Conservation (phyloP, 2,888 invertebrate species). For the Polyommatus iphigenia region DNA sequence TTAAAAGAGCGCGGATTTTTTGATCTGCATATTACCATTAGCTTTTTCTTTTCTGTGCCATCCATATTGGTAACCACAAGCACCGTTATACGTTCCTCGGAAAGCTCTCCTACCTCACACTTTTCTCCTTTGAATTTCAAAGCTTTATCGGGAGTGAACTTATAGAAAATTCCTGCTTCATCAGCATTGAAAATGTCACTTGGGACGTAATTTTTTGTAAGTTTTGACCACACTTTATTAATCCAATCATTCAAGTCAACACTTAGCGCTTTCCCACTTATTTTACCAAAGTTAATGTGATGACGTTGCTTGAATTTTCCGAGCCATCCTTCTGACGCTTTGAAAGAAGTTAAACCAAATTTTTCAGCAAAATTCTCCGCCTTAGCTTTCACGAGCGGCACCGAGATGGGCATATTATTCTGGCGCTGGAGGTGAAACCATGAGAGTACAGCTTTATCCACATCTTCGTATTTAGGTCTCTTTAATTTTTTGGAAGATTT, state of each 20-base stretch:
- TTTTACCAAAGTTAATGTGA: constrained; percentile 29
- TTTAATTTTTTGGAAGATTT: constrained; percentile 46
- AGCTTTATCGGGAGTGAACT: neutral
- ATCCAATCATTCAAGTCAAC: neutral
- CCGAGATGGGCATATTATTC: constrained; percentile 37
- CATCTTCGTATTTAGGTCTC: constrained; percentile 46
- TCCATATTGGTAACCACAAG: neutral
- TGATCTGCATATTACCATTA: neutral
- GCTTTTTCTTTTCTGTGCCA: neutral
- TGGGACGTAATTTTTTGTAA: neutral
- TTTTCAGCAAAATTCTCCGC: neutral
- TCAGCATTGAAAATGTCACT: neutral
- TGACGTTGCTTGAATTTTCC: constrained; percentile 47
- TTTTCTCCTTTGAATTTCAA: neutral
- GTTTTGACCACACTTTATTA: neutral
- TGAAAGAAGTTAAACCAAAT: constrained; percentile 40
- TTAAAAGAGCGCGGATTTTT: neutral
- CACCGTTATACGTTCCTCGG: neutral
- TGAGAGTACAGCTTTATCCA: constrained; percentile 44
- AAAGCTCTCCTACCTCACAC: neutral
- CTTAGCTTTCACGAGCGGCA: constrained; percentile 10
- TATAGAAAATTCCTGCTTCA: neutral
- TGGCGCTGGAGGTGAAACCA: constrained; percentile 46
- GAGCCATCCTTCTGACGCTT: constrained; percentile 48
- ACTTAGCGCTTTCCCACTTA: neutral